Evolutionary conservation across 1,140 invertebrate genomes (phyloP).

Genomic region (Homalodisca vitripennis): DNA sequence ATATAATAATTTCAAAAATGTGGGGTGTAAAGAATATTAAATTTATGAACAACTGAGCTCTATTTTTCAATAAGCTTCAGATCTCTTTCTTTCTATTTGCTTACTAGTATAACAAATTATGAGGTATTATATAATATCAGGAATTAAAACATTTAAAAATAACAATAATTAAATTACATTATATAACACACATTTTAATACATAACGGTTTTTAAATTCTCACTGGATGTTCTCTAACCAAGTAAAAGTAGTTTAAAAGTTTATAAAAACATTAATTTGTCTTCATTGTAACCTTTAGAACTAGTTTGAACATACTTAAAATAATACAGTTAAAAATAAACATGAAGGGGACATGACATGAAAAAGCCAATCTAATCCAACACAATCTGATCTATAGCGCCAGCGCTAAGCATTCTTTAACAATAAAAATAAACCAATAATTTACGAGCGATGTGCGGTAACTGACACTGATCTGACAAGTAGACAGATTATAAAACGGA

Average conservation of each 20-base stretch:
- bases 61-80: too few relatives aligned
- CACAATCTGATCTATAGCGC: constrained; percentile 2
- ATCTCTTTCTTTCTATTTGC: too few relatives aligned
- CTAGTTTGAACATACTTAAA: background rate
- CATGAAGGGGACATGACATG: background rate
- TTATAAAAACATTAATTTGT: background rate
- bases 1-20: background rate
- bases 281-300: background rate
- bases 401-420: background rate
- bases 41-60: too few relatives aligned
- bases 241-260: background rate
- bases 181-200: too few relatives aligned
- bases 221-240: background rate
- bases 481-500: constrained; percentile 20
- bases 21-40: background rate
- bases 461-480: constrained; percentile 23
- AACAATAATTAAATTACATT: too few relatives aligned
- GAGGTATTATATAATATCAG: too few relatives aligned
- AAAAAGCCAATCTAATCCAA: background rate
- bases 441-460: background rate
- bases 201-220: background rate
- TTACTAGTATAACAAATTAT: too few relatives aligned
- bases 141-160: too few relatives aligned
- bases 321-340: background rate
- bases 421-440: background rate